Evolutionary conservation across 2,888 invertebrate species (phyloP).

Genomic region (Pseudoips prasinana): DNA sequence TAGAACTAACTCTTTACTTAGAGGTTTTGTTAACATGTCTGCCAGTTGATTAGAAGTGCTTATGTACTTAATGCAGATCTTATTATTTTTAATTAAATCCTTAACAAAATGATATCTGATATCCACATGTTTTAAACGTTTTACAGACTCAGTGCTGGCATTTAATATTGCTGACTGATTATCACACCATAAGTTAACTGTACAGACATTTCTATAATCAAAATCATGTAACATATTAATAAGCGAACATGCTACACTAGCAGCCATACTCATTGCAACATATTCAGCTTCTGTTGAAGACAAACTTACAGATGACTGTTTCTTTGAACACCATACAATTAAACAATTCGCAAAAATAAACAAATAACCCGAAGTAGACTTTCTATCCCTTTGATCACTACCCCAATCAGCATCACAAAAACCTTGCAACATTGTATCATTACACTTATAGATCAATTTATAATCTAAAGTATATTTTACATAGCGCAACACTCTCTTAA

Average conservation of each 20-base stretch:
- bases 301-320: conserved; percentile 4
- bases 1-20: conserved; percentile 7
- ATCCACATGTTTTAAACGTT: conserved; percentile 5
- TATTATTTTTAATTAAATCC: conserved; percentile 13
- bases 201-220: conserved; percentile 1
- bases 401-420: conserved; percentile 2
- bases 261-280: conserved; percentile 5
- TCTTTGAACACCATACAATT: conserved; percentile 5
- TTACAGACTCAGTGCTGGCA: conserved; percentile 1
- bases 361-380: neutral
- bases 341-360: neutral
- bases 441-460: conserved; percentile 2
- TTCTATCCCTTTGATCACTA: neutral
- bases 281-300: conserved; percentile 9
- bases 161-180: conserved; percentile 5
- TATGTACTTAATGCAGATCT: conserved; percentile 16
- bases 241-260: conserved; percentile 5
- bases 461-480: conserved; percentile 11
- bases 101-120: conserved; percentile 5
- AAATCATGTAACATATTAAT: conserved; percentile 4
- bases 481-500: conserved; percentile 10
- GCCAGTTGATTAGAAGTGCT: conserved; percentile 15
- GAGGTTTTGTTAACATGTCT: conserved; percentile 17
- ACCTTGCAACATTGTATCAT: neutral
- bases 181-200: conserved; percentile 5